phyloP scores from a whole-genome alignment of 2,113 vertebrate genomes.

The Chloropsis cyanopogon region DNA sequence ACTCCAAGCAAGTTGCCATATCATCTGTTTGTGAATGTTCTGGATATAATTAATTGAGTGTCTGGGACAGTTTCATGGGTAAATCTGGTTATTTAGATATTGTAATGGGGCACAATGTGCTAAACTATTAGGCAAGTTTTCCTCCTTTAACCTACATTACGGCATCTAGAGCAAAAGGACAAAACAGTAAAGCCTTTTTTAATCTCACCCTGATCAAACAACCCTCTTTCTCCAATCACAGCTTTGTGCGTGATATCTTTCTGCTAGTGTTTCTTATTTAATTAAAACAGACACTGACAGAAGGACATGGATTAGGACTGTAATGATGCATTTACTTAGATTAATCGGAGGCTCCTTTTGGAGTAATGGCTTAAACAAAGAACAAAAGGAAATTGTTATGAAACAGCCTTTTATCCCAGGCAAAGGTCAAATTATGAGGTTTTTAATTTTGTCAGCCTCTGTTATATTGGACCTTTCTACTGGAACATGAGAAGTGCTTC shows the following conservation, averaged over 20 bases:
- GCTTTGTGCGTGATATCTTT: constrained; percentile 81
- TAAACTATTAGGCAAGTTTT: constrained; percentile 70
- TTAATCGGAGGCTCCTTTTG: constrained; percentile 86
- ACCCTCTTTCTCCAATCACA: constrained; percentile 78
- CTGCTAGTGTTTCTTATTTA: constrained; percentile 86
- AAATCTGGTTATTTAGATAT: constrained; percentile 70
- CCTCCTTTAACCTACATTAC: constrained; percentile 65
- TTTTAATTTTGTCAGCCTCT: constrained; percentile 80
- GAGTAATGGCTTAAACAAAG: constrained; percentile 83
- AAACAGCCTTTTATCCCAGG: constrained; percentile 84
- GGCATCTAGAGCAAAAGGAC: constrained; percentile 78
- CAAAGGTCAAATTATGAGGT: constrained; percentile 84
- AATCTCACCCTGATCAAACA: constrained; percentile 87
- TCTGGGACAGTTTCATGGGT: constrained; percentile 47
- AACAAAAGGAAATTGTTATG: constrained; percentile 89
- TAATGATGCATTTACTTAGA: constrained; percentile 93
- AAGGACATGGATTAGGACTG: constrained; percentile 89
- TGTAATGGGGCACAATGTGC: constrained; percentile 35
- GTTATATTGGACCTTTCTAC: constrained; percentile 70
- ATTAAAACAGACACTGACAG: constrained; percentile 96
- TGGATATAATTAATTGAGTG: constrained; percentile 60
- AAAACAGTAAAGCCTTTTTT: constrained; percentile 86
- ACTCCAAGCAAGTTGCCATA: constrained; percentile 18
- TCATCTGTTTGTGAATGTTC: constrained; percentile 50
- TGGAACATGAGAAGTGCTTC: constrained; percentile 73